phyloP scores from a whole-genome alignment of 2,797 vertebrate genomes.

The Pseudopleuronectes americanus region DNA sequence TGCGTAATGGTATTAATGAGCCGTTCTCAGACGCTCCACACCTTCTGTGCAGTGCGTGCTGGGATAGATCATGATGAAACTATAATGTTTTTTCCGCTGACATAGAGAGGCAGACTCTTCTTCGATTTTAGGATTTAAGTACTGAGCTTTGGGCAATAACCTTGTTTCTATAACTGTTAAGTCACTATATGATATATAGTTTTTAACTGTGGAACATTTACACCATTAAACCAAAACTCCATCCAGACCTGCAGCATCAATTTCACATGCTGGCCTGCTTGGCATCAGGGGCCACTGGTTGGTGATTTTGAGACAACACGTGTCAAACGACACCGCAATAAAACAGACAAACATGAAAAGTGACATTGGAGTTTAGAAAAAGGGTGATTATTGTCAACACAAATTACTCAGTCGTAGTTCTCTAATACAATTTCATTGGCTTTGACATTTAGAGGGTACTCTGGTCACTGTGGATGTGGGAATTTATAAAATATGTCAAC shows the following conservation, averaged over 20 bases:
- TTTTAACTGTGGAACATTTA: constrained; percentile 13
- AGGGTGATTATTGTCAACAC: background rate
- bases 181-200: background rate
- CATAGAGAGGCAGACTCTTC: background rate
- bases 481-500: constrained; percentile 8
- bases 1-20: constrained; percentile 19
- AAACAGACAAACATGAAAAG: background rate
- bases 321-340: too few relatives aligned
- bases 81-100: constrained; percentile 22
- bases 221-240: too few relatives aligned
- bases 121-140: constrained; percentile 5
- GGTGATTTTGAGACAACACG: too few relatives aligned
- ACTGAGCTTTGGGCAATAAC: background rate
- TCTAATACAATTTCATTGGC: background rate
- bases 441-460: constrained; percentile 13
- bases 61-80: constrained; percentile 8
- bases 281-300: too few relatives aligned
- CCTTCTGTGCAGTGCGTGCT: constrained; percentile 16
- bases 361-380: background rate
- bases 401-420: background rate
- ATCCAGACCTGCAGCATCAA: too few relatives aligned
- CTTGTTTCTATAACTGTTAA: constrained; percentile 14
- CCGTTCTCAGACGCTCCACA: constrained; percentile 15
- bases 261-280: too few relatives aligned
- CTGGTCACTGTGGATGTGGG: background rate